Evolutionary conservation across 2,113 vertebrate species (phyloP).

Genomic region (Suncus etruscus): DNA sequence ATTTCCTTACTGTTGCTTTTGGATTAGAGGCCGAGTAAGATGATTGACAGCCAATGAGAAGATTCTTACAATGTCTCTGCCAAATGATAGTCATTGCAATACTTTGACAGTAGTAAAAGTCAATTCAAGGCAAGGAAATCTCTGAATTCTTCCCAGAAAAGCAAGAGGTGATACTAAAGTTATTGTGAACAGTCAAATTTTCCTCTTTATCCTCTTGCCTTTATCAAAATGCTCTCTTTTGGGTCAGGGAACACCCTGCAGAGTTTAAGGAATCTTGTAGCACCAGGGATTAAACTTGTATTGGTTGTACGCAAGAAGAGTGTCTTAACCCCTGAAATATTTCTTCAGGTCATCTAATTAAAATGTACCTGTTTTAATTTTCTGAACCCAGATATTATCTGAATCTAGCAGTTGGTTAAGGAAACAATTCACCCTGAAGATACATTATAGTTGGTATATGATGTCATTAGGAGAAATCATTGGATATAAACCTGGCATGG

Average conservation of each 20-base stretch:
- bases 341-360: too few species aligned
- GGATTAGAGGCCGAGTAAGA: neutral
- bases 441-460: neutral
- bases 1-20: neutral
- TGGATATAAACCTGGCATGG: neutral
- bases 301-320: too few species aligned
- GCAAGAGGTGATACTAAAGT: fast-evolving
- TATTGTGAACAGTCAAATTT: neutral
- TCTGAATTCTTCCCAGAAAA: neutral
- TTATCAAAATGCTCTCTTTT: neutral
- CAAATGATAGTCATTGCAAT: too few species aligned
- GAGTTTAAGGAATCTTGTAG: too few species aligned
- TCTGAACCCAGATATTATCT: neutral
- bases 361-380: too few species aligned
- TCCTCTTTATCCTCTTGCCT: neutral
- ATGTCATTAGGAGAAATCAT: neutral
- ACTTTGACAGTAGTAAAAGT: neutral
- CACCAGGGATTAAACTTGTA: too few species aligned
- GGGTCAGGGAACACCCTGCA: neutral
- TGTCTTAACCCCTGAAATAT: too few species aligned
- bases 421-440: neutral
- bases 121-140: neutral
- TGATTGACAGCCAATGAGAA: neutral
- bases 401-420: neutral
- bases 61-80: neutral